These are phyloP conservation scores for Petromus typicus DNA, from an alignment of 2,113 vertebrate species.

Conservation along the genomic window DNA sequence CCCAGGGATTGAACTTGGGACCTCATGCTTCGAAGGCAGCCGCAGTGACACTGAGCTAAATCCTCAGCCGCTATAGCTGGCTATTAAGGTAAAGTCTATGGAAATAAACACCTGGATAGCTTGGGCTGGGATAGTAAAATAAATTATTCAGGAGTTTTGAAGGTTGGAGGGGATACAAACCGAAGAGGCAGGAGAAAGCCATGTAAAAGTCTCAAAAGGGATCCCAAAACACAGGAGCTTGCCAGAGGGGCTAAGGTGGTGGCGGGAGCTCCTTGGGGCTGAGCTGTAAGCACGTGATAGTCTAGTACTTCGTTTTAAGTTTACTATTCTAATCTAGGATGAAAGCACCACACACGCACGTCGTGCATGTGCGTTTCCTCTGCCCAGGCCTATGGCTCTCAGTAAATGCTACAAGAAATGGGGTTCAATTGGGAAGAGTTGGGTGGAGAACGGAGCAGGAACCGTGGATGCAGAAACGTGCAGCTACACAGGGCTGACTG, in stretches of 20 bases:
- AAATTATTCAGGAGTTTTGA: neutral
- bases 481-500: neutral
- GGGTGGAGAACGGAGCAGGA: neutral
- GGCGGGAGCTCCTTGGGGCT: neutral
- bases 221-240: neutral
- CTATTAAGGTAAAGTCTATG: neutral
- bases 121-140: neutral
- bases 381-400: neutral
- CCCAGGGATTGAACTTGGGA: no score
- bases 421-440: neutral
- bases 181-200: neutral
- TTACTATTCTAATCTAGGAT: neutral
- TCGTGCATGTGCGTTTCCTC: neutral
- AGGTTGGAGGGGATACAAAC: neutral
- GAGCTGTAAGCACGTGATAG: neutral
- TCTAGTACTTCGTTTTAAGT: slow-evolving; percentile 4
- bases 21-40: no score
- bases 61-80: neutral
- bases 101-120: neutral
- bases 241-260: neutral
- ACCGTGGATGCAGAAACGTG: neutral
- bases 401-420: neutral
- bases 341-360: neutral
- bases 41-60: no score
- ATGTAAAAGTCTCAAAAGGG: neutral